Conservation (phyloP, 2,113 vertebrate species). For the Trogon melanurus region DNA sequence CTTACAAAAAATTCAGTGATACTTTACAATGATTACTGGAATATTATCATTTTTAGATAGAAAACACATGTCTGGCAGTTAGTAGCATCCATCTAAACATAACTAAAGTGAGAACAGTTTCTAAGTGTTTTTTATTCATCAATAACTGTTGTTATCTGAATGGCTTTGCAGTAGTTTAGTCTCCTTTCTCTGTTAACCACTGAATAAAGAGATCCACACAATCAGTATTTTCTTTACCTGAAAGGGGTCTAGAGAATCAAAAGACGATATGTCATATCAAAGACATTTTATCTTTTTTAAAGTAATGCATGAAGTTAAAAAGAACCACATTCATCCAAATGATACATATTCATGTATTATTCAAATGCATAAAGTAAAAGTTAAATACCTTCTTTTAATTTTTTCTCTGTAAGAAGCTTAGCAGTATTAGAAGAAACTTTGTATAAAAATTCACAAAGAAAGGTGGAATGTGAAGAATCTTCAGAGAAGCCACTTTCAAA, state of each 20-base stretch:
- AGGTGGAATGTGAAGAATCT: slow-evolving; percentile 75
- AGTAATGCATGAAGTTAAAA: neutral
- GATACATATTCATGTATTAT: neutral
- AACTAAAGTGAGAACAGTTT: neutral
- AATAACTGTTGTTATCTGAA: neutral
- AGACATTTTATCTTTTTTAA: neutral
- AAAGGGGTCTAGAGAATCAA: neutral
- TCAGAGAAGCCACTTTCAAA: slow-evolving; percentile 75
- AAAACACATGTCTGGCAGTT: neutral
- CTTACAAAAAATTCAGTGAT: neutral
- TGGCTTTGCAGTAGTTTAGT: neutral
- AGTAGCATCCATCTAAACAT: neutral
- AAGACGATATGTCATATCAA: neutral
- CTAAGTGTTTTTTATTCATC: neutral
- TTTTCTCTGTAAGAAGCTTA: slow-evolving; percentile 83
- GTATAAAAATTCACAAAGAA: slow-evolving; percentile 93
- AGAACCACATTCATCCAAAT: neutral
- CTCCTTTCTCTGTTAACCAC: neutral
- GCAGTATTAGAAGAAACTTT: slow-evolving; percentile 76
- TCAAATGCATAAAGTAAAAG: neutral
- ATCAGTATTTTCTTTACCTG: neutral
- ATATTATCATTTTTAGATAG: neutral
- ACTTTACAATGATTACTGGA: neutral
- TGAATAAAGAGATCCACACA: neutral
- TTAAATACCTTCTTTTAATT: slow-evolving; percentile 86